These are phyloP conservation scores for Misgurnus mizolepis DNA, from an alignment of 2,113 vertebrate genomes.

Conservation along the genomic window DNA sequence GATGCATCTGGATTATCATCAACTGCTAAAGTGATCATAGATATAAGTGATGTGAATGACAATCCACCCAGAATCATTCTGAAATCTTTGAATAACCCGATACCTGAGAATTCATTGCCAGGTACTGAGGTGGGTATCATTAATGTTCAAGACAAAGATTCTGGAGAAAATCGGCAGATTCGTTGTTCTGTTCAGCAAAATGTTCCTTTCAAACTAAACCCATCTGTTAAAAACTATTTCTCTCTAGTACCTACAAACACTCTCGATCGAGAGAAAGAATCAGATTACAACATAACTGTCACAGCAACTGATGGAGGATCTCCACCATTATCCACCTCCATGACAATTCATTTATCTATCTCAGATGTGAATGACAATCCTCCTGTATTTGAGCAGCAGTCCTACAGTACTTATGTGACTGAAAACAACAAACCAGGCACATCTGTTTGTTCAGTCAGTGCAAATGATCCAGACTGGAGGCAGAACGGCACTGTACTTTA, in stretches of 20 bases:
- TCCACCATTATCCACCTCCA: constrained; percentile 45
- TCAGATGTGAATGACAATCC: constrained; percentile 51
- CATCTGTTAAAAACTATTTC: constrained; percentile 54
- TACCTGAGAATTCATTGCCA: constrained; percentile 37
- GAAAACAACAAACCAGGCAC: constrained; percentile 56
- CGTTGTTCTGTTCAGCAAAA: constrained; percentile 50
- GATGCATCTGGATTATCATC: constrained; percentile 50
- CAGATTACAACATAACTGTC: constrained; percentile 53
- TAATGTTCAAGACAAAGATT: constrained; percentile 53
- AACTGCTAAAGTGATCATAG: constrained; percentile 47
- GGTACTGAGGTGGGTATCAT: constrained; percentile 49
- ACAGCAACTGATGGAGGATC: constrained; percentile 43
- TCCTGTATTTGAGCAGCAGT: constrained; percentile 49
- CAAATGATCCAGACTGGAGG: constrained; percentile 58
- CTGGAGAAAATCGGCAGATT: constrained; percentile 47
- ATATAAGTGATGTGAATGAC: constrained; percentile 49
- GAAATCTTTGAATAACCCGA: constrained; percentile 12
- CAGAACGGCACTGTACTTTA: constrained; percentile 58
- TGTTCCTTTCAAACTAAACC: constrained; percentile 67
- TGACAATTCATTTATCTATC: constrained; percentile 22
- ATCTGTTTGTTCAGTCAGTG: constrained; percentile 50
- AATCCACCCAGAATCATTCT: constrained; percentile 45
- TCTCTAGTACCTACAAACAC: constrained; percentile 37
- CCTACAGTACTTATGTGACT: constrained; percentile 47
- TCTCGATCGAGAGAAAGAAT: constrained; percentile 37